Evolutionary conservation across 2,797 vertebrate species (phyloP).

Genomic region (Smutsia temminckii): DNA sequence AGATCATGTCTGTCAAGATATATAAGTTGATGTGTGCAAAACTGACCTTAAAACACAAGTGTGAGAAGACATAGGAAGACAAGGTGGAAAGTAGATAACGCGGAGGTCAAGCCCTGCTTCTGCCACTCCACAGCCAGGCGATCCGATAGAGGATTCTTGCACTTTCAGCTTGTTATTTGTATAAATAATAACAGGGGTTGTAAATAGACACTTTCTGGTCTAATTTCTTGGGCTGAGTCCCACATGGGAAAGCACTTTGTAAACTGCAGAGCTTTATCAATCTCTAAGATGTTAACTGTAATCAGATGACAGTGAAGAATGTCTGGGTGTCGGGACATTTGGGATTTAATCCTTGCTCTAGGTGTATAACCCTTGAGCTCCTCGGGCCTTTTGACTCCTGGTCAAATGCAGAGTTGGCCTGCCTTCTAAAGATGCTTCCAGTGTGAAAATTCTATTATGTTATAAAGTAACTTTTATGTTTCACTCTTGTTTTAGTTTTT

Average conservation of each 20-base stretch:
- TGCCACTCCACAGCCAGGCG: not conserved
- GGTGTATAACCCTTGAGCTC: not conserved
- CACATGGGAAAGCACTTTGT: not conserved
- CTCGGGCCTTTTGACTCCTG: not conserved
- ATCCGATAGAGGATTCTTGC: not conserved
- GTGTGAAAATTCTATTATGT: not conserved
- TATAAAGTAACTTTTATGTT: not conserved
- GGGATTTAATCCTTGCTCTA: not conserved
- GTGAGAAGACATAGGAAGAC: not conserved
- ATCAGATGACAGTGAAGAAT: not conserved
- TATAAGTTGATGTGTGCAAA: not conserved
- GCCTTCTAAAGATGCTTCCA: not conserved
- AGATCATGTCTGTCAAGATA: not conserved
- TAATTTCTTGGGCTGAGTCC: not conserved
- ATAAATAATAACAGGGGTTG: not conserved
- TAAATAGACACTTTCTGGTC: not conserved
- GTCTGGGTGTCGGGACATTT: not conserved
- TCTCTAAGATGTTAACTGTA: not conserved
- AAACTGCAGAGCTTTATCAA: not conserved
- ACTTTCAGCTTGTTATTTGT: not conserved
- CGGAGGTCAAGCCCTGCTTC: not conserved
- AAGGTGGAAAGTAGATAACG: not conserved
- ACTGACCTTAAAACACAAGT: not conserved
- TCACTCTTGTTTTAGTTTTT: not conserved
- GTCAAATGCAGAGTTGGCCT: not conserved